A percentile compares a stretch with the other conserved stretches of the same genome.
Evolutionary conservation across 2,797 vertebrate species (phyloP).

Genomic region (Peromyscus aztecus): DNA sequence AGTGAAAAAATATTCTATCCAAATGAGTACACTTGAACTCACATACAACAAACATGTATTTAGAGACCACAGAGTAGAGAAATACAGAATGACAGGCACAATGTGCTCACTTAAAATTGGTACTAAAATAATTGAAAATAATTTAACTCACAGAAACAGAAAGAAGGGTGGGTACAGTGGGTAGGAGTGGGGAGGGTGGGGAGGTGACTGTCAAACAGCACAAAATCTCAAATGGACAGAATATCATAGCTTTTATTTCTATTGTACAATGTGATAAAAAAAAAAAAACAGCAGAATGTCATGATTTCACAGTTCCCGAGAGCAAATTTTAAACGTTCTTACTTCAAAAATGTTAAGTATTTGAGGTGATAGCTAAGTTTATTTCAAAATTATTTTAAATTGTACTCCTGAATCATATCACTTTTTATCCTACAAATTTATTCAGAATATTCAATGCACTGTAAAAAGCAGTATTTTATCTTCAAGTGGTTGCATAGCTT

Average conservation of each 20-base stretch:
- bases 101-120: too few relatives aligned
- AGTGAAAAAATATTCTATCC: neutral
- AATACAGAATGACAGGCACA: neutral
- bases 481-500: neutral
- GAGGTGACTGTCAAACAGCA: neutral
- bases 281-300: neutral
- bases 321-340: neutral
- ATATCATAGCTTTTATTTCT: neutral
- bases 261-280: neutral
- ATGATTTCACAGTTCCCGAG: neutral
- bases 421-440: neutral
- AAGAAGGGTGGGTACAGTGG: neutral
- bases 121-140: neutral
- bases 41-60: too few relatives aligned
- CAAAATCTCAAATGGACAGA: neutral
- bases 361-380: neutral
- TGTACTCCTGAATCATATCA: neutral
- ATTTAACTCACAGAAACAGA: neutral
- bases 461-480: neutral
- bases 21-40: neutral
- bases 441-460: neutral
- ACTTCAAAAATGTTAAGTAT: neutral
- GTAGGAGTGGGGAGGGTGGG: accelerated
- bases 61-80: neutral
- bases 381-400: neutral